Conservation (phyloP, 2,113 vertebrate species). For the Gopherus evgoodei region DNA sequence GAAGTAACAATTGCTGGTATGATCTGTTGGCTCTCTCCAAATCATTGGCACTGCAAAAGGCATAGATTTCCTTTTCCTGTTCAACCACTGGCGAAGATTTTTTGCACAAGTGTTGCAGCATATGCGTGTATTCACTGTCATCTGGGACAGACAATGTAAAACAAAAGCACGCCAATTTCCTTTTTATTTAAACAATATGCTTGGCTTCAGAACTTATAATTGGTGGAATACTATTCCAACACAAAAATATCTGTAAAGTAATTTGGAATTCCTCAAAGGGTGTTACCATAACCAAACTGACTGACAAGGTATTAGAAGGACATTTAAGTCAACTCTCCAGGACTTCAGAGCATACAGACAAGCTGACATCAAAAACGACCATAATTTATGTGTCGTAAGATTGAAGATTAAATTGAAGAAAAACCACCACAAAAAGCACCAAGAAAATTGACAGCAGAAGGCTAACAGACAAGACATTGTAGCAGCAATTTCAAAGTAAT, state of each 20-base stretch:
- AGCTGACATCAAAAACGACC: background rate
- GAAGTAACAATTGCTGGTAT: too few species aligned
- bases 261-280: background rate
- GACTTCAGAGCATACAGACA: background rate
- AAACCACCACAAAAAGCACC: background rate
- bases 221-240: background rate
- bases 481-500: background rate
- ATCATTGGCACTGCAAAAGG: too few species aligned
- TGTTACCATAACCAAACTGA: background rate
- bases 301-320: background rate
- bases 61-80: too few species aligned
- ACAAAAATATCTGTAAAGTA: background rate
- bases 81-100: too few species aligned
- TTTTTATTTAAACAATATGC: background rate
- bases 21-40: too few species aligned
- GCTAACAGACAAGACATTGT: background rate
- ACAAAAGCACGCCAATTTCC: background rate
- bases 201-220: background rate
- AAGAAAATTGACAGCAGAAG: background rate
- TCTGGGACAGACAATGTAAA: background rate
- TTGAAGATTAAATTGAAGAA: background rate
- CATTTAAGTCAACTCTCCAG: background rate
- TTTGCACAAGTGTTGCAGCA: too few species aligned
- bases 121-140: background rate
- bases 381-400: background rate